Conservation (phyloP, 2,797 vertebrate genomes). For the Pteropus rufus region DNA sequence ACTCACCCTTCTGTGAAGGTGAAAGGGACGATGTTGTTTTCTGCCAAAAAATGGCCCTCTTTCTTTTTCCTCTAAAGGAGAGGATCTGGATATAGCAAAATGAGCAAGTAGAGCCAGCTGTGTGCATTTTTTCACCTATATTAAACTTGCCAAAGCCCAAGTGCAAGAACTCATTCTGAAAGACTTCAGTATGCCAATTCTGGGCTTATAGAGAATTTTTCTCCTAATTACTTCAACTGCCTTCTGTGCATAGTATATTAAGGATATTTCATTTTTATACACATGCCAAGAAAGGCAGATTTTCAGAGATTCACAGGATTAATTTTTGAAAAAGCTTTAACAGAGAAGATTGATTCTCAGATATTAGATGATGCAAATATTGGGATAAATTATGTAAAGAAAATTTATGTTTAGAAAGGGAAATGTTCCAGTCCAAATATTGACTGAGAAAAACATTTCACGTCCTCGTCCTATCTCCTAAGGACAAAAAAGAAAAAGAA, state of each 20-base stretch:
- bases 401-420: not conserved
- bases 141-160: not conserved
- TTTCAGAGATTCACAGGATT: not conserved
- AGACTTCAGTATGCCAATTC: not conserved
- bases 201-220: not conserved
- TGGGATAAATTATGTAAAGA: not conserved
- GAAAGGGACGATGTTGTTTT: not conserved
- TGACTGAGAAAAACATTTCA: not conserved
- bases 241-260: not conserved
- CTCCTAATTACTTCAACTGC: not conserved
- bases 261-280: conserved; percentile 17
- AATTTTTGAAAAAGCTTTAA: not conserved
- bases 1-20: not conserved
- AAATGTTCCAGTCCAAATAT: not conserved
- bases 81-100: not conserved
- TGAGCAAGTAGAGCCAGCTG: not conserved
- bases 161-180: not conserved
- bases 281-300: not conserved
- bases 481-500: not conserved
- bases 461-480: not conserved
- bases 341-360: not conserved
- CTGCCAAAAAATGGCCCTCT: not conserved
- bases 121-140: not conserved
- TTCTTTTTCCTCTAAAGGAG: not conserved
- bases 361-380: not conserved